These are phyloP conservation scores for Drosophila lowei DNA, from an alignment of 1,140 invertebrate genomes.

Conservation along the genomic window DNA sequence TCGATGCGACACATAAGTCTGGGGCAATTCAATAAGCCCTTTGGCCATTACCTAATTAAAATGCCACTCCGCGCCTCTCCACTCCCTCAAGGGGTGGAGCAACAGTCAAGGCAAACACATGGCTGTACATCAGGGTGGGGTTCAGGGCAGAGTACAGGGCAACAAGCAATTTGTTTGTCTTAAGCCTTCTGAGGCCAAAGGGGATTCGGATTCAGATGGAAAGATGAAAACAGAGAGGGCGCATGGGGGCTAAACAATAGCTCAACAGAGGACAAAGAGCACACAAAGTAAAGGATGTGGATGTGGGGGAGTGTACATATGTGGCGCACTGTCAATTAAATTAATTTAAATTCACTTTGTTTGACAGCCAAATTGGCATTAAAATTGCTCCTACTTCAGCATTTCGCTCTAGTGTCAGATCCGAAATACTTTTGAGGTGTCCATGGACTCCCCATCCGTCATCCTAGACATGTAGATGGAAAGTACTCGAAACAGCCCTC, in stretches of 20 bases:
- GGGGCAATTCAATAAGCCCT: constrained; percentile 31
- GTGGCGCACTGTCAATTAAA: constrained; percentile 53
- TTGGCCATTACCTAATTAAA: constrained; percentile 45
- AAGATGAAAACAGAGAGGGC: neutral
- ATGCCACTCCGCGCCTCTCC: constrained; percentile 10
- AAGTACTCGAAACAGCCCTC: neutral
- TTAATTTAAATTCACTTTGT: constrained; percentile 64
- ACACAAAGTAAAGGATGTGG: neutral
- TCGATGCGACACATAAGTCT: constrained; percentile 18
- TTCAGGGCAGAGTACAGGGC: constrained; percentile 26
- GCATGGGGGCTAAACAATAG: constrained; percentile 23
- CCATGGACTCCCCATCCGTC: neutral
- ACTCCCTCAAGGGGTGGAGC: neutral
- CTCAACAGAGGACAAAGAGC: constrained; percentile 5
- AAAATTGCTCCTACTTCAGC: constrained; percentile 29
- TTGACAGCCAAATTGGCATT: constrained; percentile 63
- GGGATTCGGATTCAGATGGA: neutral
- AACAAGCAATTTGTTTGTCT: constrained; percentile 68
- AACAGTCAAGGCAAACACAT: neutral
- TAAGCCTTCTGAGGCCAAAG: constrained; percentile 21
- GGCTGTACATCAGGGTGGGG: constrained; percentile 20
- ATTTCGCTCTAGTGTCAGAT: constrained; percentile 24
- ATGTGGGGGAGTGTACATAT: too few species aligned
- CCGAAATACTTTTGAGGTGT: neutral
- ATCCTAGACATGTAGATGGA: too few species aligned